These are phyloP conservation scores for Dromaius novaehollandiae DNA, from an alignment of 2,113 vertebrate species.

Conservation along the genomic window DNA sequence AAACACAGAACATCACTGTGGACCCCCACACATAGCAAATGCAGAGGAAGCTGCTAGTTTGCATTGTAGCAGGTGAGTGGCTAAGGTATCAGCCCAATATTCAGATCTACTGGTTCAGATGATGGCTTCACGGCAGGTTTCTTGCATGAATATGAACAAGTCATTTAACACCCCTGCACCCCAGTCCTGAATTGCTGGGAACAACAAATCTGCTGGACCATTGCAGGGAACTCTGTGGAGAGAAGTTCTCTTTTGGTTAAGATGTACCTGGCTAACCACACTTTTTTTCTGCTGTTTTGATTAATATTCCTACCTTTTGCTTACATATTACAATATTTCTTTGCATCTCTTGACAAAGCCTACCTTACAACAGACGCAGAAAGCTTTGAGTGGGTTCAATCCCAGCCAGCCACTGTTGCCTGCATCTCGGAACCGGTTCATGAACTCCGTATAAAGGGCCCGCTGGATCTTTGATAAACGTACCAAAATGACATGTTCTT, in stretches of 20 bases:
- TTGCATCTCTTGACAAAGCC: neutral
- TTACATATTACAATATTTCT: neutral
- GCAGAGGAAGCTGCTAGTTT: neutral
- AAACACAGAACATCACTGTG: neutral
- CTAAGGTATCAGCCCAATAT: neutral
- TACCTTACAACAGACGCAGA: constrained; percentile 99
- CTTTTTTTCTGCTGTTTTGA: neutral
- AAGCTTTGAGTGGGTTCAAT: constrained; percentile 97
- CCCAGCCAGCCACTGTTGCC: constrained; percentile 97
- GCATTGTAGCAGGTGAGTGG: neutral
- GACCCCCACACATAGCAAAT: neutral
- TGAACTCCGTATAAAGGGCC: constrained; percentile 95
- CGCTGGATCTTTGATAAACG: constrained; percentile 93
- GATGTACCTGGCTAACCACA: neutral
- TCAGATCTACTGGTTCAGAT: neutral
- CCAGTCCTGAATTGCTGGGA: neutral
- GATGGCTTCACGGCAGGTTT: neutral
- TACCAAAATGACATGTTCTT: constrained; percentile 95
- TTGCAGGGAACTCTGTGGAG: neutral
- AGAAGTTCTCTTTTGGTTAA: neutral
- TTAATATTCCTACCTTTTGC: neutral
- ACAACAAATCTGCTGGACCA: neutral
- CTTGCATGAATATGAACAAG: neutral
- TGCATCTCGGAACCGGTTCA: constrained; percentile 96
- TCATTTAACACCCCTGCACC: neutral